These are phyloP conservation scores for Alectoris magna DNA, from an alignment of 2,797 vertebrate genomes.

Conservation along the genomic window DNA sequence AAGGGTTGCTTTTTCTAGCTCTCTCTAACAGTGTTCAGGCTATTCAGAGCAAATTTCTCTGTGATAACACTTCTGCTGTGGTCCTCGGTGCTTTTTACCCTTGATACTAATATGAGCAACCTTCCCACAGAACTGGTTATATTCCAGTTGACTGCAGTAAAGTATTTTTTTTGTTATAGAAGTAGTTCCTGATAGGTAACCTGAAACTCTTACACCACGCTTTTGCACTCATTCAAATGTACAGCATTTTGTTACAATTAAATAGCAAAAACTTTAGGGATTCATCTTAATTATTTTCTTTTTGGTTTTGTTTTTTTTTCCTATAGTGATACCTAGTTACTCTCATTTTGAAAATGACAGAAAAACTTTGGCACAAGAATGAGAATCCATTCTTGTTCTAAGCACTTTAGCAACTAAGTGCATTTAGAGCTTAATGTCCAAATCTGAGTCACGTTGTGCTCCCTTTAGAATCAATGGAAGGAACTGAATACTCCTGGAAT, in stretches of 20 bases:
- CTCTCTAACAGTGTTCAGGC: background rate
- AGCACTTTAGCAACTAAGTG: background rate
- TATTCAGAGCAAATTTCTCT: background rate
- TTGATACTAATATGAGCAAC: background rate
- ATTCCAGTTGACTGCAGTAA: background rate
- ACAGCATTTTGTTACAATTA: background rate
- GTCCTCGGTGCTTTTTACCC: background rate
- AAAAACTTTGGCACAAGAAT: background rate
- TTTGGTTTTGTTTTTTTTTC: background rate
- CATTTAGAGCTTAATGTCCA: background rate
- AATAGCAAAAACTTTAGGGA: background rate
- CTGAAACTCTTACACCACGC: background rate
- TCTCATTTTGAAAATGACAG: background rate
- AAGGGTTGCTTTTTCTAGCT: background rate
- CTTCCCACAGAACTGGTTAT: background rate
- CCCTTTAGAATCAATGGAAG: background rate
- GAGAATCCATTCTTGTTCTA: background rate
- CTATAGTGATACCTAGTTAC: background rate
- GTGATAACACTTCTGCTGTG: background rate
- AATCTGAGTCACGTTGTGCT: background rate
- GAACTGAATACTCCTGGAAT: background rate
- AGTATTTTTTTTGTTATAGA: background rate
- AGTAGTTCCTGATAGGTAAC: background rate
- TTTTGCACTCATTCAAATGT: background rate
- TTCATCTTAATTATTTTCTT: background rate